These are phyloP conservation scores for Nyleta sp. DNA, from an alignment of 2,888 invertebrate genomes.

Conservation along the genomic window DNA sequence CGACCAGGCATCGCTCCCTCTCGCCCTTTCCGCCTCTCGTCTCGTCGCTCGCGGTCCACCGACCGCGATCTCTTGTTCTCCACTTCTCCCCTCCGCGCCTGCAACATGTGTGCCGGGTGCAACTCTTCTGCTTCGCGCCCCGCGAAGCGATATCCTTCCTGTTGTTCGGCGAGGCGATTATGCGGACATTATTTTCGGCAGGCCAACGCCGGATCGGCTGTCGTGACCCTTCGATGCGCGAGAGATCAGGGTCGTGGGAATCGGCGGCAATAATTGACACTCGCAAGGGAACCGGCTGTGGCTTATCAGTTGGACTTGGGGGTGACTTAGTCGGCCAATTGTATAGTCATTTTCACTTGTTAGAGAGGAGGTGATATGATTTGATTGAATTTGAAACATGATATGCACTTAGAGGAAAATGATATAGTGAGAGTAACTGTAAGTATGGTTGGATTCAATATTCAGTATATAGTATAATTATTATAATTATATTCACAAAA, in stretches of 20 bases:
- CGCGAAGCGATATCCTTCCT: constrained; percentile 62
- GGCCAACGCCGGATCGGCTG: constrained; percentile 15
- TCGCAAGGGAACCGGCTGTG: constrained; percentile 1
- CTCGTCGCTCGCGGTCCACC: constrained; percentile 63
- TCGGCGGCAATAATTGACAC: constrained; percentile 41
- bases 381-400: no score
- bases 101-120: constrained; percentile 81
- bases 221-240: constrained; percentile 51
- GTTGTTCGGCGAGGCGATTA: constrained; percentile 36
- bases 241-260: constrained; percentile 64
- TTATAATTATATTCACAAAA: no score
- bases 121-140: constrained; percentile 75
- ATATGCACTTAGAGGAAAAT: no score
- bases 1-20: constrained; percentile 52
- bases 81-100: constrained; percentile 64
- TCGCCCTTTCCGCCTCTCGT: constrained; percentile 63
- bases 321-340: no score
- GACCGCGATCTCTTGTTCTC: constrained; percentile 53
- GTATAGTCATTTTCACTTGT: no score
- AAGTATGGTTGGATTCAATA: no score
- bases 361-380: no score
- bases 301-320: constrained; percentile 15
- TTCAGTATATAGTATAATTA: no score
- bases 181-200: constrained; percentile 57
- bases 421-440: no score